Percentiles rank a stretch among this genome's conserved stretches.
Conservation (phyloP, 1,140 invertebrate species). For the Subanguina moxae region DNA sequence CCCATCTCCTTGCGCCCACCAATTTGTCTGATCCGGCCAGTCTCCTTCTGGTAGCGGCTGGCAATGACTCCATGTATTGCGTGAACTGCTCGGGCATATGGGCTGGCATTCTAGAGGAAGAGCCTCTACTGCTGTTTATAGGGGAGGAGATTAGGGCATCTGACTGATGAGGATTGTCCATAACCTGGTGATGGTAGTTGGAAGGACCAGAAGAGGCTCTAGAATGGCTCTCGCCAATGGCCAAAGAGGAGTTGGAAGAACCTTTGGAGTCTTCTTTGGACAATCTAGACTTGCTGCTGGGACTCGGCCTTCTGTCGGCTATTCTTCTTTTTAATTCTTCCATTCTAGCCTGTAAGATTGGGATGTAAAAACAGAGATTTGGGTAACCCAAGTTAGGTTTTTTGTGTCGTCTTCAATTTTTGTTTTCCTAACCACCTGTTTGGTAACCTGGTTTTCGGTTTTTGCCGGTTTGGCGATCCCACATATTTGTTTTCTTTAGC, state of each 20-base stretch:
- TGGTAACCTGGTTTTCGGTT: no score
- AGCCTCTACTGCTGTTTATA: background rate
- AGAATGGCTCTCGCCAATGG: background rate
- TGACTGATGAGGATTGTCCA: background rate
- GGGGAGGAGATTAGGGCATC: background rate
- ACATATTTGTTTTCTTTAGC: no score
- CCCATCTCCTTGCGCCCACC: background rate
- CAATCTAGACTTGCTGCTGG: background rate
- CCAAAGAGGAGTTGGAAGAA: background rate
- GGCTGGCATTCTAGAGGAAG: background rate
- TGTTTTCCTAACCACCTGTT: no score
- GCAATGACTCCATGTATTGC: background rate
- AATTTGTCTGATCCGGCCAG: background rate
- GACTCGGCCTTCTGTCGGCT: conserved; percentile 24
- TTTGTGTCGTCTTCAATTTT: background rate
- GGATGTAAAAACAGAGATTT: background rate
- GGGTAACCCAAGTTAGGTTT: background rate
- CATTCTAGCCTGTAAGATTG: conserved; percentile 23
- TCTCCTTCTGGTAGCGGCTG: background rate
- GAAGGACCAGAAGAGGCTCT: background rate
- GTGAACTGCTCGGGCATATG: background rate
- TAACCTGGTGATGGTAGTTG: background rate
- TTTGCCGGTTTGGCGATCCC: no score
- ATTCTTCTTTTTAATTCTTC: conserved; percentile 31
- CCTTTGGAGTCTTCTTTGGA: background rate